Evolutionary conservation across 2,888 invertebrate species (phyloP).

Genomic region (Pseudococcus longispinus): DNA sequence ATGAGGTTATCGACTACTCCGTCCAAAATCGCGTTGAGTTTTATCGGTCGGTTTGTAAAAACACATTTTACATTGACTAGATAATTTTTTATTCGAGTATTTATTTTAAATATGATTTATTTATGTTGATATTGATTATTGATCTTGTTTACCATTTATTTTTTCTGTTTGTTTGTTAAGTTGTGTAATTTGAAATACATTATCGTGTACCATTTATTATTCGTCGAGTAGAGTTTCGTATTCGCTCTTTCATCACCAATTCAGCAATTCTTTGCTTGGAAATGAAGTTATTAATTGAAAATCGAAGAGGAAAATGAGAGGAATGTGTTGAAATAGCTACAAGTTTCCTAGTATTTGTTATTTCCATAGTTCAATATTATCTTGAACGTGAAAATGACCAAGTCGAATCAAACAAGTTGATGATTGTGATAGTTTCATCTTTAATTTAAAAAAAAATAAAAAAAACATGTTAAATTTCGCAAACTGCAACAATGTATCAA

Average conservation of each 20-base stretch:
- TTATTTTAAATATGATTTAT: not conserved
- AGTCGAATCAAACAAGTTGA: not conserved
- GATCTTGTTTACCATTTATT: not conserved
- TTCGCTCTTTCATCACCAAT: not conserved
- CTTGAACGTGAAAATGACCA: too few relatives aligned
- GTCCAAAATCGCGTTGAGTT: slow-evolving; percentile 74
- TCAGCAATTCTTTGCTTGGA: too few relatives aligned
- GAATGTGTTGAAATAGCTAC: too few relatives aligned
- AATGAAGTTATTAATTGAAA: too few relatives aligned
- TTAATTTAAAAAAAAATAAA: not conserved
- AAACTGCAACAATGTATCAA: not conserved
- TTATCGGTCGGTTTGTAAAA: slow-evolving; percentile 75
- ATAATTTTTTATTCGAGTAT: slow-evolving; percentile 7
- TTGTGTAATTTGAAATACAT: not conserved
- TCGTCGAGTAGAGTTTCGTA: not conserved
- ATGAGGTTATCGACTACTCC: slow-evolving; percentile 75
- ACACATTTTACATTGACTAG: slow-evolving; percentile 63
- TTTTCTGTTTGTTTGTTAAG: not conserved
- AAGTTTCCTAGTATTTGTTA: too few relatives aligned
- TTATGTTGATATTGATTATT: slow-evolving; percentile 2
- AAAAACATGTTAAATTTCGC: not conserved
- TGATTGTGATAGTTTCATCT: not conserved
- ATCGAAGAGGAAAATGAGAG: too few relatives aligned
- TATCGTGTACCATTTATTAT: not conserved
- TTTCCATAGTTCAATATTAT: too few relatives aligned